A percentile compares a stretch with the other conserved stretches of the same genome.
Conservation (phyloP, 2,113 vertebrate genomes). For the Motacilla tschutschensis region DNA sequence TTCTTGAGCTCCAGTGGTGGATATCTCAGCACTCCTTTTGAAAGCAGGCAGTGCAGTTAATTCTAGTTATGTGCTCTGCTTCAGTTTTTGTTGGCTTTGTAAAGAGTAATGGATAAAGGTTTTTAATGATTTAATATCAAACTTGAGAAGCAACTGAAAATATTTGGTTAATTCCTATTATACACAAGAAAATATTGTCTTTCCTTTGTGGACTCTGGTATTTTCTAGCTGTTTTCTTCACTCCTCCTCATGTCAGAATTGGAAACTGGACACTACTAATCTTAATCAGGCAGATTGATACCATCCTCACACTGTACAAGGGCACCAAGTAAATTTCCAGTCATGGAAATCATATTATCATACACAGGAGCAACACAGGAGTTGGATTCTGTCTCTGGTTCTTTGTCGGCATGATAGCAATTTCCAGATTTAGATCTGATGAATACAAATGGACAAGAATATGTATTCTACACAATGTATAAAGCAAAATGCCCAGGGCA, state of each 20-base stretch:
- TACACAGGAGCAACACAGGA: not conserved
- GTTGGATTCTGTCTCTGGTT: not conserved
- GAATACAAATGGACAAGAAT: not conserved
- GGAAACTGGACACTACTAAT: not conserved
- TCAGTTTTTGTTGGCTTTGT: not conserved
- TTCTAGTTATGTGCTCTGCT: not conserved
- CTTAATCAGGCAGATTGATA: not conserved
- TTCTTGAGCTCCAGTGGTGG: not conserved
- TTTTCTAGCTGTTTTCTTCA: not conserved
- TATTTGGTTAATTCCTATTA: not conserved
- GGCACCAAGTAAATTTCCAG: not conserved
- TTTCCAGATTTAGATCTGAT: slow-evolving; percentile 8
- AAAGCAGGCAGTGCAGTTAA: not conserved
- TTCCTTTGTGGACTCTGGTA: not conserved
- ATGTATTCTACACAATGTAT: not conserved
- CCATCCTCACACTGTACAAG: not conserved
- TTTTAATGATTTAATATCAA: not conserved
- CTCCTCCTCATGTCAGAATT: not conserved
- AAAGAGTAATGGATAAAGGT: not conserved
- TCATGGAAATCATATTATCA: not conserved
- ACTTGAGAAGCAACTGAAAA: not conserved
- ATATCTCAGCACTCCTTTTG: not conserved
- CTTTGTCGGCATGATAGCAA: not conserved
- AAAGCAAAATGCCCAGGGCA: not conserved
- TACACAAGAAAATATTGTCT: not conserved